Evolutionary conservation across 2,113 vertebrate species (phyloP).

Genomic region (Cynocephalus volans): DNA sequence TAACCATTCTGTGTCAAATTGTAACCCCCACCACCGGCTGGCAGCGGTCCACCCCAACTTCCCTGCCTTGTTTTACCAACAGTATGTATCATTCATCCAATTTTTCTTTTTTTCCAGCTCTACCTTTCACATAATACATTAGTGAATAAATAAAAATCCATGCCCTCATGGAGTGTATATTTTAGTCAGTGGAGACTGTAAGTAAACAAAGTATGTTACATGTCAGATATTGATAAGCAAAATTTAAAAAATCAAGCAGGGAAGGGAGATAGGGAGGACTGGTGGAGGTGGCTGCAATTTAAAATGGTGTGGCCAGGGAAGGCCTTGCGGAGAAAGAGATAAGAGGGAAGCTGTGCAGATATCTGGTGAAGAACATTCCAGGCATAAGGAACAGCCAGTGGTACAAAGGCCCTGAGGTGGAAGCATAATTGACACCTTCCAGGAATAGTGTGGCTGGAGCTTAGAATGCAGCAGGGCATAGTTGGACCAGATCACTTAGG

Average conservation of each 20-base stretch:
- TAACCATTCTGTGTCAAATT: not conserved
- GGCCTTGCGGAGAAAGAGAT: not conserved
- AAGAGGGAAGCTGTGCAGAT: not conserved
- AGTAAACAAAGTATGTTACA: not conserved
- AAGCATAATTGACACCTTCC: not conserved
- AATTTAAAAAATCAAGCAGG: not conserved
- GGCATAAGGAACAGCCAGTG: not conserved
- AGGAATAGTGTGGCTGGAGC: not conserved
- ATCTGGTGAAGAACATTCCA: not conserved
- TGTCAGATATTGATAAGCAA: not conserved
- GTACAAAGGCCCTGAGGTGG: not conserved
- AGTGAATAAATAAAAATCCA: not conserved
- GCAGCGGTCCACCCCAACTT: not conserved
- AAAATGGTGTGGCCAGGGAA: not conserved
- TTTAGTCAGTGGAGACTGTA: constrained; percentile 22
- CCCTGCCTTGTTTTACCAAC: not conserved
- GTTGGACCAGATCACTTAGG: not conserved
- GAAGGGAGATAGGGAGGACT: not conserved
- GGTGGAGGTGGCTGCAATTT: not conserved
- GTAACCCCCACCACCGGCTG: not conserved
- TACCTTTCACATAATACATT: constrained; percentile 5
- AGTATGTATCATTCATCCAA: not conserved
- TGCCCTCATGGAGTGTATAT: not conserved
- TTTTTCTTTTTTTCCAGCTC: not conserved
- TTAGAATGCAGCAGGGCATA: not conserved